phyloP scores from a whole-genome alignment of 1,140 invertebrate species.

The Eufriesea mexicana region DNA sequence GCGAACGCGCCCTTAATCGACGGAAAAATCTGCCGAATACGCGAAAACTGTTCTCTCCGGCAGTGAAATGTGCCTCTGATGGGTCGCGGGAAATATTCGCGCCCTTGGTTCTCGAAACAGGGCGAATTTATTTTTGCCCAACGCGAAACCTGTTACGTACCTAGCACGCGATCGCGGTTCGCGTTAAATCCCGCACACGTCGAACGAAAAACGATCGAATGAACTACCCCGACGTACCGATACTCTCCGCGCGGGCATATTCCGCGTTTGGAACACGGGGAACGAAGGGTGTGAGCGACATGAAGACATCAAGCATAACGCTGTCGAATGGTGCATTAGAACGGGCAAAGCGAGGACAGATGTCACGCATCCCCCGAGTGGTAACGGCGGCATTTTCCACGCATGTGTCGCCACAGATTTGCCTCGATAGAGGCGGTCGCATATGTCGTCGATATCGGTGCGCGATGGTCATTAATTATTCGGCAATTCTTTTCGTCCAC shows the following conservation, averaged over 20 bases:
- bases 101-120: neutral
- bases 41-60: neutral
- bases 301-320: slow-evolving; percentile 68
- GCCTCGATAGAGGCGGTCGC: slow-evolving; percentile 57
- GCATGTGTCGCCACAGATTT: slow-evolving; percentile 69
- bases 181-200: too few species aligned
- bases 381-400: slow-evolving; percentile 71
- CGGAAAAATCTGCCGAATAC: neutral
- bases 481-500: slow-evolving; percentile 44
- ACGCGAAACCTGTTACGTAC: too few species aligned
- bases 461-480: slow-evolving; percentile 58
- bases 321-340: slow-evolving; percentile 58
- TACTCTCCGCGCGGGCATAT: neutral
- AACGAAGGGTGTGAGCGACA: slow-evolving; percentile 40
- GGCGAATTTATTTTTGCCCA: too few species aligned
- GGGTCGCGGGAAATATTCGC: neutral
- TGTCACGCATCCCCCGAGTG: slow-evolving; percentile 67
- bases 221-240: neutral
- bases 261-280: neutral
- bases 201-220: neutral
- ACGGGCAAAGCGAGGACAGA: slow-evolving; percentile 68
- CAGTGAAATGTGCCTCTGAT: neutral
- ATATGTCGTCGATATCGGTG: slow-evolving; percentile 66
- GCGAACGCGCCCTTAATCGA: neutral
- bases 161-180: too few species aligned